A percentile compares a stretch with the other conserved stretches of the same genome.
Conservation (phyloP, 2,888 invertebrate species). For the Lasioglossum marginatum region DNA sequence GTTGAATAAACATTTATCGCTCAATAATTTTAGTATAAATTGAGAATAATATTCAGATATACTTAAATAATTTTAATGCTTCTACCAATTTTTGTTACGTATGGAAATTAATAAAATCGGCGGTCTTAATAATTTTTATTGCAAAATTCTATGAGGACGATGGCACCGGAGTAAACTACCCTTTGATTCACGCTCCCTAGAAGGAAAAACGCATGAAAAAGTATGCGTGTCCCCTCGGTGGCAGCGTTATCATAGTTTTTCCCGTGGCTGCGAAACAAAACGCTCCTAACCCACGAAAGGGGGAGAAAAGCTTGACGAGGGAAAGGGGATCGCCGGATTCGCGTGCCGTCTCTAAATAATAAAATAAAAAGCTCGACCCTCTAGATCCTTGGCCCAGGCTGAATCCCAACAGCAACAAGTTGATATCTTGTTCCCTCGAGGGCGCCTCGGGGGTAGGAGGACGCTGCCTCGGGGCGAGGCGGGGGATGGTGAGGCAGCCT, state of each 20-base stretch:
- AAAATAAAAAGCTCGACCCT: constrained; percentile 71
- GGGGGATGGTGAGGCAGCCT: constrained; percentile 44
- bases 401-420: constrained; percentile 81
- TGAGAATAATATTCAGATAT: not conserved
- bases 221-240: not conserved
- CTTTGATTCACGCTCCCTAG: not conserved
- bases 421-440: constrained; percentile 79
- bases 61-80: not conserved
- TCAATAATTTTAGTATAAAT: not conserved
- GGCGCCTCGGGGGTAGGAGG: constrained; percentile 44
- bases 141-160: not conserved
- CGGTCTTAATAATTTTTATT: not conserved
- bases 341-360: constrained; percentile 72
- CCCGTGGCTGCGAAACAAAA: constrained; percentile 53
- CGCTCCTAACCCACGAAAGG: constrained; percentile 44
- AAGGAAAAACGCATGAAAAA: not conserved
- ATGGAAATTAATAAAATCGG: not conserved
- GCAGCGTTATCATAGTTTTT: not conserved
- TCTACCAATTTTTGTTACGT: not conserved
- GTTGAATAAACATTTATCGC: no score
- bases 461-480: constrained; percentile 36
- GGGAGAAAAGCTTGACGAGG: constrained; percentile 32
- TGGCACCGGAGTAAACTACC: not conserved
- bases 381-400: constrained; percentile 74
- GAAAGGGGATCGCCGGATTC: constrained; percentile 60